A percentile compares a stretch with the other conserved stretches of the same genome.
These are phyloP conservation scores for Nycteola revayana DNA, from an alignment of 2,888 invertebrate species.

Conservation along the genomic window DNA sequence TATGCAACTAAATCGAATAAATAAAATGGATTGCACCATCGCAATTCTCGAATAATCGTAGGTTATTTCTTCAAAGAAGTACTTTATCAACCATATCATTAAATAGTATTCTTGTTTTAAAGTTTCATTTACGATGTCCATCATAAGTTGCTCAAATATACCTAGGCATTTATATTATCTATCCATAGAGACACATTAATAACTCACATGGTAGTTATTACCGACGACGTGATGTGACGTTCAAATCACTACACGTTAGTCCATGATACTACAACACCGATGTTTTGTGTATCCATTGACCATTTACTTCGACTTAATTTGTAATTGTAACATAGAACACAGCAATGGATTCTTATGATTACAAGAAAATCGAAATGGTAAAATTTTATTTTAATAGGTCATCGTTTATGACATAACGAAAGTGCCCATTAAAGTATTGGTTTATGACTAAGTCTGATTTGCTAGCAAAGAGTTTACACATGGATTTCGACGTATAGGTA, in stretches of 20 bases:
- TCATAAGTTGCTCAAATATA: too few relatives aligned
- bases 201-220: slow-evolving; percentile 40
- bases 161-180: slow-evolving; percentile 39
- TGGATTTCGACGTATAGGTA: slow-evolving; percentile 6
- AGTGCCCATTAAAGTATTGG: slow-evolving; percentile 55
- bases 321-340: slow-evolving; percentile 1
- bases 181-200: slow-evolving; percentile 37
- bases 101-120: too few relatives aligned
- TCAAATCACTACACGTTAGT: slow-evolving; percentile 22
- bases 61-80: too few relatives aligned
- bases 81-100: too few relatives aligned
- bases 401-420: slow-evolving; percentile 48
- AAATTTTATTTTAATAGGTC: slow-evolving; percentile 20
- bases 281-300: slow-evolving; percentile 19
- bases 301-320: slow-evolving; percentile 1
- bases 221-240: slow-evolving; percentile 43
- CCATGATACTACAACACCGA: slow-evolving; percentile 6
- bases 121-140: too few relatives aligned
- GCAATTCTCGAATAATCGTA: too few relatives aligned
- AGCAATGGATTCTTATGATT: slow-evolving; percentile 13
- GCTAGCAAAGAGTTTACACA: slow-evolving; percentile 27
- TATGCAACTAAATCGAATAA: too few relatives aligned
- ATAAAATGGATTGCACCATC: too few relatives aligned
- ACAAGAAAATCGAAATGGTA: slow-evolving; percentile 13
- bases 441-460: slow-evolving; percentile 45